phyloP scores from a whole-genome alignment of 1,140 invertebrate genomes.

The Myzus persicae region DNA sequence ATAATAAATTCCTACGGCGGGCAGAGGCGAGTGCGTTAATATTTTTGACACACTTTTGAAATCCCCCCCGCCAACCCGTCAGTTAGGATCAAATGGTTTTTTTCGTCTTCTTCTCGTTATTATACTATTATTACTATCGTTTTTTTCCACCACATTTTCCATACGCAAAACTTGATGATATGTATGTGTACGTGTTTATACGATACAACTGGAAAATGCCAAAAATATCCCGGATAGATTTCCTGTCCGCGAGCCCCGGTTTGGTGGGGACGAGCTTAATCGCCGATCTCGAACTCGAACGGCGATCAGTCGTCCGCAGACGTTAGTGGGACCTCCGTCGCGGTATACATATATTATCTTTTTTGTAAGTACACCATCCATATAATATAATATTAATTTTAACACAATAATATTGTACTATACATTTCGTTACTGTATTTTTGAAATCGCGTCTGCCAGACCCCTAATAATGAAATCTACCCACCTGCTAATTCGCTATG shows the following conservation, averaged over 20 bases:
- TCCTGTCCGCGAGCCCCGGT: slow-evolving; percentile 33
- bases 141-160: slow-evolving; percentile 17
- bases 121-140: not conserved
- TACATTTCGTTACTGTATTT: not conserved
- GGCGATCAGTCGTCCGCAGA: slow-evolving; percentile 40
- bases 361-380: slow-evolving; percentile 44
- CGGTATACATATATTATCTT: slow-evolving; percentile 29
- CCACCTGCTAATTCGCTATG: not conserved
- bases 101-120: not conserved
- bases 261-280: slow-evolving; percentile 43
- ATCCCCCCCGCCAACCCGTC: not conserved
- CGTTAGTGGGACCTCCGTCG: slow-evolving; percentile 42
- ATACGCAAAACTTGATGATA: slow-evolving; percentile 1
- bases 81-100: slow-evolving; percentile 31
- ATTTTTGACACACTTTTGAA: slow-evolving; percentile 46
- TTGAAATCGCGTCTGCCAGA: not conserved
- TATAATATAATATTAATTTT: not conserved
- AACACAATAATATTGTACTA: not conserved
- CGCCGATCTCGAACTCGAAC: not conserved
- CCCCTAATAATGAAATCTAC: not conserved
- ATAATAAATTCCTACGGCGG: not conserved
- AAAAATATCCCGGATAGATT: slow-evolving; percentile 59
- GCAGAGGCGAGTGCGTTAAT: not conserved
- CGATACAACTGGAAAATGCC: slow-evolving; percentile 51
- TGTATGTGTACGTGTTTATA: not conserved